Base-by-base conservation (phyloP, 1,140 invertebrate species). In the Triops cancriformis region DNA sequence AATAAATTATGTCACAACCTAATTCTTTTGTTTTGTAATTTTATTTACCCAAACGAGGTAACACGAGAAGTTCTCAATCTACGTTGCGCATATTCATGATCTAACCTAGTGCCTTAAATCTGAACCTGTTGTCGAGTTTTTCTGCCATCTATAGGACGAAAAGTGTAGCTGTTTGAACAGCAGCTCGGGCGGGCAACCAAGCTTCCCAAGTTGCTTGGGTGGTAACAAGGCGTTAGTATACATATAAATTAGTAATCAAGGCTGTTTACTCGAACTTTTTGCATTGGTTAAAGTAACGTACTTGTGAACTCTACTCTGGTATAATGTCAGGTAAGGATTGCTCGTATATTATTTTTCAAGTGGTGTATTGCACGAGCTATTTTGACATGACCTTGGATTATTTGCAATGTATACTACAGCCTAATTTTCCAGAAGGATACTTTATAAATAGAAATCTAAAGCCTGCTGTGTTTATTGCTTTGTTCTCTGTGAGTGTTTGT, bases 121-220 rank as follows among this genome's bases (percentile, higher is more conserved):
- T 0, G 14, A 0, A 64, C 23, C 23, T 64, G 51, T 64, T 64
- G 6, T 64, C 51, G 0, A 23, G 6, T 64, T 7, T n/a, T 64
- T 10, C 6, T 14, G 51, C 51, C 14, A 64, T 64, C 51, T 64
- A 23, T 64, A 64, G 51, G 51, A n/a, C 14, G 9, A 18, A 6
- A 12, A 7, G 23, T 64, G 51, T 23, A 64, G 51, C n/a, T 23
- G 5, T 64, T 64, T 64, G 51, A 64, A 64, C 51, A 23, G 51
- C 51, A 64, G 51, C 51, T 64, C 23, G 51, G 51, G 51, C 51
- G 51, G 51, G 51, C 51, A 64, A 64, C 51, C 51, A 64, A 64
- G 51, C 51, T 64, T 64, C 51, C n/a, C 51, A 64, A 64, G 51
- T 64, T 64, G 51, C 51, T 64, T 64, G 51, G 51, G 51, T 64